Evolutionary conservation across 2,797 vertebrate species (phyloP).

Genomic region (Microtus obscurus): DNA sequence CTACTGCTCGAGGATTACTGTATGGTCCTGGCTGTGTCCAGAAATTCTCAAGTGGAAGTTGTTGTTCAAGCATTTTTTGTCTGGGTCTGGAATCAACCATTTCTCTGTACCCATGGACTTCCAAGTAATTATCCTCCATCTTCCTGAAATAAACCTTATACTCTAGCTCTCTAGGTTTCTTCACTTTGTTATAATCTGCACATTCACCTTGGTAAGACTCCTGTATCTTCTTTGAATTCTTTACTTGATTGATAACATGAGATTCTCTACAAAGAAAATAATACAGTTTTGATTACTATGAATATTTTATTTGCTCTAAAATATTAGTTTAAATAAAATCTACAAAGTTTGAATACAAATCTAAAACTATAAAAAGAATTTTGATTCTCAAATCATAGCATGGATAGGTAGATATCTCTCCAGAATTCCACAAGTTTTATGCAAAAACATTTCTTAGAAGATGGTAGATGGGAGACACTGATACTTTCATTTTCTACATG

Average conservation of each 20-base stretch:
- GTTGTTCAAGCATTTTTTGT: conserved; percentile 60
- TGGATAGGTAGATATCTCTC: conserved; percentile 10
- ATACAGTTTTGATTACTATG: conserved; percentile 53
- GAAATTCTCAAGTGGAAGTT: conserved; percentile 69
- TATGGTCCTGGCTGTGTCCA: conserved; percentile 62
- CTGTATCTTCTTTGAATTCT: conserved; percentile 89
- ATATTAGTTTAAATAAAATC: conserved; percentile 18
- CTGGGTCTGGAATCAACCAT: conserved; percentile 34
- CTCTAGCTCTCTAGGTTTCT: conserved; percentile 88
- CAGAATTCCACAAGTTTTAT: conserved; percentile 27
- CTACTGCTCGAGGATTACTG: conserved; percentile 56
- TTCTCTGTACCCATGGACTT: conserved; percentile 60
- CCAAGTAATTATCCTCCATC: conserved; percentile 79
- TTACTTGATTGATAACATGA: conserved; percentile 85
- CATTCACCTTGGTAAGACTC: conserved; percentile 90
- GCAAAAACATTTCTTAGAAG: conserved; percentile 16
- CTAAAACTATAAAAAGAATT: conserved; percentile 17
- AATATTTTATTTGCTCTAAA: conserved; percentile 65
- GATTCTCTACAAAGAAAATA: conserved; percentile 89
- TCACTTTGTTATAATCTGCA: conserved; percentile 90
- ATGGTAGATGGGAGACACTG: neutral
- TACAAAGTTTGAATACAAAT: conserved; percentile 19
- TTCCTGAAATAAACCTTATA: conserved; percentile 85
- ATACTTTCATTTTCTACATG: neutral
- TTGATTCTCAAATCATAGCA: conserved; percentile 32